These are phyloP conservation scores for Antedon mediterranea DNA, from an alignment of 53 echinoderm and acorn worm species.

Conservation along the genomic window DNA sequence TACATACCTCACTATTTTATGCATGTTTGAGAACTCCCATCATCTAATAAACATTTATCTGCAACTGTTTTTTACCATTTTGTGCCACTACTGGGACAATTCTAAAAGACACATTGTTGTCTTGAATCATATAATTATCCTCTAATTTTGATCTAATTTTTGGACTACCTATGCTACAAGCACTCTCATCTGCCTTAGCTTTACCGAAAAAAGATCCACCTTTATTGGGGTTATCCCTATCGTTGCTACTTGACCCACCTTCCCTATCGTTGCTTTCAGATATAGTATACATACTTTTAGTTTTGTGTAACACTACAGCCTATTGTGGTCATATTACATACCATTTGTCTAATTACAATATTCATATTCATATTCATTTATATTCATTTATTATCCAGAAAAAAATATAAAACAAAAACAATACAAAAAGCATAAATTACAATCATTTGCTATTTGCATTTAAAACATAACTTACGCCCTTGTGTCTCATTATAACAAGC, in stretches of 20 bases:
- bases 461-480: neutral
- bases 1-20: neutral
- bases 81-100: constrained; percentile 10
- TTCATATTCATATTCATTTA: too few species aligned
- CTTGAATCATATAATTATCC: neutral
- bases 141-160: too few species aligned
- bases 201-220: too few species aligned
- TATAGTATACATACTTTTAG: too few species aligned
- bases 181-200: neutral
- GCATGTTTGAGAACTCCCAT: constrained; percentile 16
- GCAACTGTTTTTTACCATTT: constrained; percentile 9
- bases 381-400: constrained; percentile 13
- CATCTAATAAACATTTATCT: constrained; percentile 12
- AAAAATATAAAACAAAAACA: too few species aligned
- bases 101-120: constrained; percentile 15
- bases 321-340: too few species aligned
- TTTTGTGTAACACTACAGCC: too few species aligned
- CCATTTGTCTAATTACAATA: too few species aligned
- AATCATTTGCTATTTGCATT: neutral
- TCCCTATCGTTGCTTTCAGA: too few species aligned
- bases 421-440: constrained; percentile 32
- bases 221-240: too few species aligned
- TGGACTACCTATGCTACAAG: neutral
- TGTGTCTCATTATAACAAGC: neutral
- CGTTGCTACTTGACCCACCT: too few species aligned